Evolutionary conservation across 2,797 vertebrate species (phyloP), one percentile per base, ranked within the genome.

Genomic region (Lepus townsendii): DNA sequence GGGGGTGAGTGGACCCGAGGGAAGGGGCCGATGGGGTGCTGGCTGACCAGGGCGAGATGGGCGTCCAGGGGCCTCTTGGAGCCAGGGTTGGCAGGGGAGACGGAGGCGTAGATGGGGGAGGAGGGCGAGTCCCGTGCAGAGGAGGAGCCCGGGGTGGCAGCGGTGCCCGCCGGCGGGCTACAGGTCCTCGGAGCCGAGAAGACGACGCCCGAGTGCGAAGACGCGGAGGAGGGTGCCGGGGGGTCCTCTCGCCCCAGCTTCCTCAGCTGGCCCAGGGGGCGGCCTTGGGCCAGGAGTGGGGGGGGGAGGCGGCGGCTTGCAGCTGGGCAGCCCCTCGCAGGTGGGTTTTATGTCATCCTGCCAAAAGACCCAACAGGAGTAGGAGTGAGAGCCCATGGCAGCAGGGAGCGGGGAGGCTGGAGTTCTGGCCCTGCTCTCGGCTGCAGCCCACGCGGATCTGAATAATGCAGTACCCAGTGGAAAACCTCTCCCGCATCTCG

Each of bases 1-100:
- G 86, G 97, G 0, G 99, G 99, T 5, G 99, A 99, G 97, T 99
- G 99, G 32, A 99, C 99, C n/a, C 99, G 98, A 17, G 99, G 99
- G 96, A 99, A 99, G 30, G 99, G 99, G 13, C 99, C 99, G 0
- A 99, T 99, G 89, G 97, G 98, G 93, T 98, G 99, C 95, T 98
- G 99, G 96, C 95, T 97, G 87, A 99, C 98, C 97, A 98, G 87
- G 69, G 99, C 98, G 93, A 99, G 98, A 90, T 98, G 99, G 71
- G 99, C 50, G 0, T 98, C 97, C 30, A 97, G 94, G 0, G 98
- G 98, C 32, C 97, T 97, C 90, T 98, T 98, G 97, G 97, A 90
- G 95, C 83, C 73, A 12, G 17, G 95, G 5, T 42, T 96, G 97
- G 96, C 90, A 0, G 98, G 97, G 6, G 98, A 98, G 88, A 98